Conservation (phyloP, 2,888 invertebrate genomes). For the Dolomedes plantarius region DNA sequence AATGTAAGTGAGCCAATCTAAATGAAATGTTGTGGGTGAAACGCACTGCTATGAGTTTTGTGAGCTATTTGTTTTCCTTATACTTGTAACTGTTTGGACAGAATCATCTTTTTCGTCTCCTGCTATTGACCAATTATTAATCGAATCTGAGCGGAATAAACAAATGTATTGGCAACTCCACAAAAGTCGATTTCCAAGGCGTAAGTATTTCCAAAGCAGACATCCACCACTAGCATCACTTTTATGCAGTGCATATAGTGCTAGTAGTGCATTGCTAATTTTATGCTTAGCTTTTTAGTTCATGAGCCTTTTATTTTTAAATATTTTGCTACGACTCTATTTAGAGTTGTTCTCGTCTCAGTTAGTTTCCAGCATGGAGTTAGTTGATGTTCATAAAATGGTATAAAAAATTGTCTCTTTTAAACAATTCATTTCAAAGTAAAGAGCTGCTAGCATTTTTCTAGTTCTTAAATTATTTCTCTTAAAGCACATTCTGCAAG, state of each 20-base stretch:
- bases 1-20: no score
- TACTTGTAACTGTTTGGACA: conserved; percentile 62
- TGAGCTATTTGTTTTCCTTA: conserved; percentile 21
- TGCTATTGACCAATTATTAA: conserved; percentile 72
- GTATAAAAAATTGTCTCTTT: no score
- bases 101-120: conserved; percentile 71
- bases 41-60: no score
- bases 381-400: no score
- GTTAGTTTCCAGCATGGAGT: no score
- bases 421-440: no score
- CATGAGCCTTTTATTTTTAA: conserved; percentile 12
- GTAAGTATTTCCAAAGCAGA: conserved; percentile 49
- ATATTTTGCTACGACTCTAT: no score
- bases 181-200: conserved; percentile 59
- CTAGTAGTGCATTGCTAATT: conserved; percentile 65
- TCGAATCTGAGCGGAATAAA: conserved; percentile 66
- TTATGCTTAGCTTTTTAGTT: conserved; percentile 56
- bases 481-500: no score
- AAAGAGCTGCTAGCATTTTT: no score
- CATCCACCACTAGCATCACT: conserved; percentile 50
- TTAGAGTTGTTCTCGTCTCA: no score
- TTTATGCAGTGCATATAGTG: conserved; percentile 42
- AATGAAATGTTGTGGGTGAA: no score
- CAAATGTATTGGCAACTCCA: conserved; percentile 71
- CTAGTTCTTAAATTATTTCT: no score